Evolutionary conservation across 53 echinoderm and acorn worm genomes (phyloP).

Genomic region (Echinometra lucunter): DNA sequence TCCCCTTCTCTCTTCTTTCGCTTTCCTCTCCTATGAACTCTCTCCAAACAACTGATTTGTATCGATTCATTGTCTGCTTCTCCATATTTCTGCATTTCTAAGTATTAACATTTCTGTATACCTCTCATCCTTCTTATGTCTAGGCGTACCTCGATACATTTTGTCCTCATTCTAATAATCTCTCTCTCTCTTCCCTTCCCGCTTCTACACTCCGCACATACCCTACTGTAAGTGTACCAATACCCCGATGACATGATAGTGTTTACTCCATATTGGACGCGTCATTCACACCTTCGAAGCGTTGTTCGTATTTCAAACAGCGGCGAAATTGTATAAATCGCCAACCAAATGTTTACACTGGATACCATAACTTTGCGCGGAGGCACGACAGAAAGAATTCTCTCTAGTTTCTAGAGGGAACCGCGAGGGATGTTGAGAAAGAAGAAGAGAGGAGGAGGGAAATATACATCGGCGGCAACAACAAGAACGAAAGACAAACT

Average conservation of each 20-base stretch:
- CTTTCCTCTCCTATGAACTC: background rate
- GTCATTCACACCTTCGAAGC: slow-evolving; percentile 57
- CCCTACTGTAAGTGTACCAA: slow-evolving; percentile 1
- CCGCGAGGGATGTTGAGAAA: background rate
- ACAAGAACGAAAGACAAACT: slow-evolving; percentile 60
- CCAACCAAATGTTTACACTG: slow-evolving; percentile 70
- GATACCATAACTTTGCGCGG: slow-evolving; percentile 68
- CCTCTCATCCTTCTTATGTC: background rate
- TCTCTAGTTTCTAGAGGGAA: slow-evolving; percentile 16
- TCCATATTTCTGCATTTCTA: background rate
- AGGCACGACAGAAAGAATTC: slow-evolving; percentile 67
- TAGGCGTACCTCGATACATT: background rate
- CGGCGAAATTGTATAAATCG: slow-evolving; percentile 70
- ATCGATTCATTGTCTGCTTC: background rate
- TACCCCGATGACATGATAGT: slow-evolving; percentile 39
- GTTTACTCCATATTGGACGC: slow-evolving; percentile 59
- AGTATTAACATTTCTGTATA: background rate
- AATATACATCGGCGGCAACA: background rate
- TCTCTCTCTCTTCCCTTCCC: background rate
- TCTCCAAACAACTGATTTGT: too few relatives aligned
- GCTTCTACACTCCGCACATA: background rate
- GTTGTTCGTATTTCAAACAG: slow-evolving; percentile 69
- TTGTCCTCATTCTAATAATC: background rate
- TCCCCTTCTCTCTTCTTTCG: too few relatives aligned
- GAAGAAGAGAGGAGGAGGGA: background rate